Evolutionary conservation across 2,888 invertebrate species (phyloP), one percentile per base, ranked within the genome.

Genomic region (Sesia apiformis): DNA sequence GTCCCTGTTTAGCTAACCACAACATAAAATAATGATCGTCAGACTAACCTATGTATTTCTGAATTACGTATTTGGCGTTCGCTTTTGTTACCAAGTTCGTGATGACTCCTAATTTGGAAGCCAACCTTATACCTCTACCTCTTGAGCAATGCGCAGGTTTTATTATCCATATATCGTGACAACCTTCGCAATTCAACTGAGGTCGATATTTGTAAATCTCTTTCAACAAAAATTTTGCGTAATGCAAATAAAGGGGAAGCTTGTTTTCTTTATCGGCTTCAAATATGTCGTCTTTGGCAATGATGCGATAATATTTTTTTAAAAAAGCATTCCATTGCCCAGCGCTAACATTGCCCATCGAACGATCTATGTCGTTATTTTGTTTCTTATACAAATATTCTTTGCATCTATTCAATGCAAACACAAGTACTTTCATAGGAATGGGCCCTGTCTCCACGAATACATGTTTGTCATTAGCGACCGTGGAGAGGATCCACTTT

Each of bases 101-200:
- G 61, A 97, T 95, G 51, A 93, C 93, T 57, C 92, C 92, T 57
- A 96, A 82, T 60, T 93, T 92, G 66, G 94, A 93, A 63, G 94
- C 94, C 76, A 97, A 92, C 60, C 93, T 91, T 60, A 97, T 97
- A 3, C 97, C 97, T 72, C 94, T 90, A 0, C 97, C 97, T 67
- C 96, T 91, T 40, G 95, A 95, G 62, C 94, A 93, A 67, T 94
- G 93, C 3, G 94, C 94, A 0, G 97, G 97, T 75, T 97, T 97
- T 50, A 97, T 90, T 58, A 97, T 96, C 97, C 97, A 97, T 63
- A 97, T 92, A 80, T 97, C 96, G 70, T 93, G 91, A 61, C 91
- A 91, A 0, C 97, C 97, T 81, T 97, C 97, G 72, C 93, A 92
- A 58, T 91, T 89, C 53, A 94, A 75, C 68, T 92, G 92, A 0